Base-by-base conservation (phyloP, 1,140 invertebrate genomes). In the Nymphalis io region DNA sequence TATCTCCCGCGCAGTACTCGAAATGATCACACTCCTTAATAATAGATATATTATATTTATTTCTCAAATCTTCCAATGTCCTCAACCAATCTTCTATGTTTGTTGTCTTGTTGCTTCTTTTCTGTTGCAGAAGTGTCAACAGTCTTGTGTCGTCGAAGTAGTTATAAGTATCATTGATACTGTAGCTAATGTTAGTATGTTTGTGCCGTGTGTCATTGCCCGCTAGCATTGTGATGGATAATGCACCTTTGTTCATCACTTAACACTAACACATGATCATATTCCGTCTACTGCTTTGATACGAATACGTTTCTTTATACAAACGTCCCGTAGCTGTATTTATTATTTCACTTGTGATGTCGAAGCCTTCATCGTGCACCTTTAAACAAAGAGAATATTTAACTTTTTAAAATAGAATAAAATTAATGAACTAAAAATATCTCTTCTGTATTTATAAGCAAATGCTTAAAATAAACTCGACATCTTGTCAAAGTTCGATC, bases 1-100 rank as follows among this genome's bases (percentile, higher is more conserved):
- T 84, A 62, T 89, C 83, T 5, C 89, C 87, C 3, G 81, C 80
- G 61, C 89, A 91, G 72, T 91, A 89, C 59, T 87, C 84, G 3
- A 83, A 81, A 10, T 75, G 78, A 39, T 87, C 81, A 64, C 86
- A 89, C 76, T 88, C 84, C 44, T 86, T 88, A 5, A 82, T 73
- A 6, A 85, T 76, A 6, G 87, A 84, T 46, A 89, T 87, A 65
- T 89, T 89, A 62, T 83, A 87, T 74, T 76, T 84, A 48, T 73
- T 88, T 21, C 85, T 73, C 74, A 78, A 81, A 63, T 81, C 81
- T 59, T 88, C 85, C 16, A 91, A 63, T 11, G 74, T 80, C 68
- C 74, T 79, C 13, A 91, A 62, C 5, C 82, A 78, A 51, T 89
- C 84, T 23, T 77, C 82, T 13, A 91, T 79, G 66, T 79, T 87